Base-by-base conservation (phyloP, 2,888 invertebrate species). In the Seira sanloemensis region DNA sequence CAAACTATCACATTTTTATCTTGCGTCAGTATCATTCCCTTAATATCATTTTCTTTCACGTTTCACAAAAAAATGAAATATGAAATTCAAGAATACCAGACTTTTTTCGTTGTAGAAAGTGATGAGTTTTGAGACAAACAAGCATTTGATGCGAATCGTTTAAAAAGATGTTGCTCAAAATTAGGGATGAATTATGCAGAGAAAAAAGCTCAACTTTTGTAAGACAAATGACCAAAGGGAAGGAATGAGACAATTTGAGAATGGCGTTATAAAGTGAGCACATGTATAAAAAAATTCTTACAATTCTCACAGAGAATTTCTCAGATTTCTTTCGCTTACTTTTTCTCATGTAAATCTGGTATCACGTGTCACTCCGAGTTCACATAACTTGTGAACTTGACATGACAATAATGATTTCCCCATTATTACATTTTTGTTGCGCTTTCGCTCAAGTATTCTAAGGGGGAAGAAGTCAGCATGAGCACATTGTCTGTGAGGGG, bases 341-440 rank as follows among this genome's bases (percentile, higher is more conserved):
- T n/a, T n/a, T n/a, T 50, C 50, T 50, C 2, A 50, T 50, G 50
- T 50, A 50, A 50, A 50, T 50, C 50, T 50, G 50, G 16, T 12
- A 50, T 50, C 50, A 50, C 50, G 37, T 27, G 18, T 68, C 19
- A 25, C 24, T 50, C 54, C 77, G 77, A 26, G 76, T 77, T 82
- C 82, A 82, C 77, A 72, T 82, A 82, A 72, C 76, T 50, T 77
- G 76, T 76, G 72, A 68, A 82, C 82, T 73, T 82, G 77, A 76
- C 82, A 77, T 82, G 82, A 77, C 77, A 73, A 77, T 82, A 82
- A 82, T 77, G 77, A 82, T 77, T 73, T 54, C 2, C 50, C 71
- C 62, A 23, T 78, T 78, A 78, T 78, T 78, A 78, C 69, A 77
- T 77, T 69, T 50, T 50, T 50, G 16, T 18, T 50, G 12, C 2